phyloP scores from a whole-genome alignment of 2,113 vertebrate species.

The Vidua macroura region DNA sequence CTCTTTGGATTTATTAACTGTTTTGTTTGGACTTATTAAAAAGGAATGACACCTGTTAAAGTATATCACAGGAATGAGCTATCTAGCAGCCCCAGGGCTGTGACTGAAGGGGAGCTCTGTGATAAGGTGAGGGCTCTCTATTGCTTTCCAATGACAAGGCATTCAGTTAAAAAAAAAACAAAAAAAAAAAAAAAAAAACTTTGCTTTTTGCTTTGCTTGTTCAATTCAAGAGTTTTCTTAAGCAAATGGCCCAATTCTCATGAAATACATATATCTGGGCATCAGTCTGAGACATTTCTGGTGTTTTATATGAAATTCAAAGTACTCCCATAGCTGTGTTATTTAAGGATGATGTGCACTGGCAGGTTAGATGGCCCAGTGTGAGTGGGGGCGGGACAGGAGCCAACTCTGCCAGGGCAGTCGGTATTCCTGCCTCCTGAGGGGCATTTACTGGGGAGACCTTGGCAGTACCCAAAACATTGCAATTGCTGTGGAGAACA shows the following conservation, averaged over 20 bases:
- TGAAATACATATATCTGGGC: neutral
- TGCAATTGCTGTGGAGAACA: neutral
- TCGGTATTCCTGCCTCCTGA: neutral
- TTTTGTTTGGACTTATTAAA: slow-evolving; percentile 65
- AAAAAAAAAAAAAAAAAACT: neutral
- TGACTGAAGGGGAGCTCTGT: neutral
- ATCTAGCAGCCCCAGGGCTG: slow-evolving; percentile 5
- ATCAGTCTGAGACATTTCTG: neutral
- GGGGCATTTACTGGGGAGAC: neutral
- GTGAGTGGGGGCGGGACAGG: fast-evolving
- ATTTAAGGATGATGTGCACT: neutral
- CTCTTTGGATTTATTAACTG: slow-evolving; percentile 57
- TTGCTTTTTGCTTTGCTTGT: neutral
- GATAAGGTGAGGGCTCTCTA: slow-evolving; percentile 8
- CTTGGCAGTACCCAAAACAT: neutral
- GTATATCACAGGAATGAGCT: slow-evolving; percentile 26
- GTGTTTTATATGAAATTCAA: neutral
- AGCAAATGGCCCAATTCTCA: neutral
- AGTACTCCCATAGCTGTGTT: neutral
- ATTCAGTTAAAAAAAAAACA: neutral
- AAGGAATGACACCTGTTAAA: slow-evolving; percentile 28
- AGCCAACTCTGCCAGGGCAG: neutral
- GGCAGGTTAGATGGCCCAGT: fast-evolving
- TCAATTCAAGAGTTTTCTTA: neutral
- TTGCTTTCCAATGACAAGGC: neutral